Evolutionary conservation across 2,888 invertebrate genomes (phyloP).

Genomic region (Sinopyrophorus schimmeli): DNA sequence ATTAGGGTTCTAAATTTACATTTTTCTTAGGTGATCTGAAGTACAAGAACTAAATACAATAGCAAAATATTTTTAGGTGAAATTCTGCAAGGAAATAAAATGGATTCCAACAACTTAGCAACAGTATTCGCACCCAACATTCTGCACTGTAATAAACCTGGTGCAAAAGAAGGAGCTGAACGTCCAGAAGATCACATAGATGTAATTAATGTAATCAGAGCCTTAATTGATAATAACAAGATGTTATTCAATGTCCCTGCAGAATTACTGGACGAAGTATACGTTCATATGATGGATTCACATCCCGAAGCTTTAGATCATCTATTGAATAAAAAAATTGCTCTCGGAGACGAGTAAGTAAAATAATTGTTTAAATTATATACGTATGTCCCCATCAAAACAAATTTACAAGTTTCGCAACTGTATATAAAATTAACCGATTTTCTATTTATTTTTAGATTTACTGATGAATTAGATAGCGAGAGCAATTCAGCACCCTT

Average conservation of each 20-base stretch:
- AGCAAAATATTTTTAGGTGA: slow-evolving; percentile 60
- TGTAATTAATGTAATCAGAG: slow-evolving; percentile 86
- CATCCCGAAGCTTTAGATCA: slow-evolving; percentile 81
- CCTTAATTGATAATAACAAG: slow-evolving; percentile 73
- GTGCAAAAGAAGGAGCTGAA: slow-evolving; percentile 56
- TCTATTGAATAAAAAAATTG: slow-evolving; percentile 57
- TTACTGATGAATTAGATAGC: slow-evolving; percentile 55
- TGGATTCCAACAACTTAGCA: slow-evolving; percentile 91
- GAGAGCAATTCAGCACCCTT: slow-evolving; percentile 55
- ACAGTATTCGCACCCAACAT: slow-evolving; percentile 95
- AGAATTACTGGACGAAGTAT: slow-evolving; percentile 83
- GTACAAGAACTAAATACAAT: too few species aligned
- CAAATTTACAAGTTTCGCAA: too few species aligned
- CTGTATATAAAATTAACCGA: too few species aligned
- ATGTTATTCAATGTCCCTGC: slow-evolving; percentile 77
- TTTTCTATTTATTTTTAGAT: slow-evolving; percentile 40
- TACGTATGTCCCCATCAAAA: too few species aligned
- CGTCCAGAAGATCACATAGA: slow-evolving; percentile 81
- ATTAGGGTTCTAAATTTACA: too few species aligned
- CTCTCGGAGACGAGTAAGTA: slow-evolving; percentile 56
- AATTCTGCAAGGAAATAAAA: slow-evolving; percentile 79
- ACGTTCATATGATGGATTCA: slow-evolving; percentile 81
- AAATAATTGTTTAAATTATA: too few species aligned
- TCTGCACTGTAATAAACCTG: slow-evolving; percentile 74
- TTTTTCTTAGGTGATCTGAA: too few species aligned